These are phyloP conservation scores for Heterodera filipjevi DNA, from an alignment of 2,888 invertebrate species.

Conservation along the genomic window DNA sequence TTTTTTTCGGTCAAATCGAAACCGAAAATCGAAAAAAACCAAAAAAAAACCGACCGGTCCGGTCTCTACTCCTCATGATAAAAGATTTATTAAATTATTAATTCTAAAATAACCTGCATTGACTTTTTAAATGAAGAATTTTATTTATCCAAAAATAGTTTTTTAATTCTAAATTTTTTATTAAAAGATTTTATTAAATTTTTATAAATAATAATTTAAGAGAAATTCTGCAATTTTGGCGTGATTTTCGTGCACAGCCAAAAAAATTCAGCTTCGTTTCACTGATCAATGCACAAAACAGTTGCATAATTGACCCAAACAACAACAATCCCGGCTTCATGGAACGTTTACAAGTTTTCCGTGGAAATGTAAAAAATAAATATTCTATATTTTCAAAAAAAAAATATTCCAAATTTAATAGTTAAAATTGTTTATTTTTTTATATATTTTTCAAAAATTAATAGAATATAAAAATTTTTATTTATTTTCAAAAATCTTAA, in stretches of 20 bases:
- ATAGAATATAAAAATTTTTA: too few relatives aligned
- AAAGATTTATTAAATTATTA: too few relatives aligned
- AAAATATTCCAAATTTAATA: background rate
- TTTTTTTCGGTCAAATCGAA: too few relatives aligned
- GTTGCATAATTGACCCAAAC: background rate
- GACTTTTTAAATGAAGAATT: too few relatives aligned
- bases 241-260: conserved; percentile 1
- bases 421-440: too few relatives aligned
- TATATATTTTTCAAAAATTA: too few relatives aligned
- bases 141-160: background rate
- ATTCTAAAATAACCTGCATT: too few relatives aligned
- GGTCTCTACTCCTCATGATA: too few relatives aligned
- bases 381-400: background rate
- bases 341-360: background rate
- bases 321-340: background rate
- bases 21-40: too few relatives aligned
- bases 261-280: conserved; percentile 15
- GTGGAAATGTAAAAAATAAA: background rate
- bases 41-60: too few relatives aligned
- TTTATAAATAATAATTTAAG: too few relatives aligned
- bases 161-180: background rate
- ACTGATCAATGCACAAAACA: background rate
- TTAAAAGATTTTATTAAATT: background rate
- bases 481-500: too few relatives aligned
- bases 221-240: background rate